phyloP scores from a whole-genome alignment of 2,113 vertebrate species.

The Copsychus sechellarum region DNA sequence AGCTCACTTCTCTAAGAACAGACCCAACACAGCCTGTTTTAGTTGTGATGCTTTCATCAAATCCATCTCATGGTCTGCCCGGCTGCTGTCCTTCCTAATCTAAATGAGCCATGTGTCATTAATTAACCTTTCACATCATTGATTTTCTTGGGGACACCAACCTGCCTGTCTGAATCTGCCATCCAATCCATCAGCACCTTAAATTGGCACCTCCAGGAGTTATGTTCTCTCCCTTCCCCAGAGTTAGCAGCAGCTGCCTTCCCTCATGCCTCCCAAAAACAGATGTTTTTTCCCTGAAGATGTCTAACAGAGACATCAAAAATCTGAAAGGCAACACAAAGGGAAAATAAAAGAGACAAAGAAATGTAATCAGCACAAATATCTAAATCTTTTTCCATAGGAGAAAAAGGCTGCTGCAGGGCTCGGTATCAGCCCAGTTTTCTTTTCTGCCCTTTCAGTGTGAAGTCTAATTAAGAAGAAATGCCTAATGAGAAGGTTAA shows the following conservation, averaged over 20 bases:
- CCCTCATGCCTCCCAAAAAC: neutral
- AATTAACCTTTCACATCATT: conserved; percentile 11
- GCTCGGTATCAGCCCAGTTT: neutral
- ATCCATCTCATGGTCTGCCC: neutral
- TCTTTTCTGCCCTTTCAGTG: neutral
- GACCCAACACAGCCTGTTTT: neutral
- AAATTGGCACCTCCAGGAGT: neutral
- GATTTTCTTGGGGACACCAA: neutral
- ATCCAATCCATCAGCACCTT: neutral
- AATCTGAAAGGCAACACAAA: neutral
- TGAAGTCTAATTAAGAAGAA: neutral
- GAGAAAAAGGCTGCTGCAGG: neutral
- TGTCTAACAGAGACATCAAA: neutral
- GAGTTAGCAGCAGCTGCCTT: neutral
- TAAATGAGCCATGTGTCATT: neutral
- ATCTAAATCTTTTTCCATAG: neutral
- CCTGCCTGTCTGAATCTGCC: neutral
- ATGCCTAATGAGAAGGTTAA: neutral
- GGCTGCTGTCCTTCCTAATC: neutral
- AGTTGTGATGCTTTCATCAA: neutral
- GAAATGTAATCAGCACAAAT: neutral
- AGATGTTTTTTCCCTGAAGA: neutral
- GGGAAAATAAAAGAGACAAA: neutral
- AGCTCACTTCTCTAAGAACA: neutral
- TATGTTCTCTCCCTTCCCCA: neutral